Percentiles rank a stretch among this genome's conserved stretches.
phyloP scores from a whole-genome alignment of 2,888 invertebrate species.

The Brassicogethes aeneus region DNA sequence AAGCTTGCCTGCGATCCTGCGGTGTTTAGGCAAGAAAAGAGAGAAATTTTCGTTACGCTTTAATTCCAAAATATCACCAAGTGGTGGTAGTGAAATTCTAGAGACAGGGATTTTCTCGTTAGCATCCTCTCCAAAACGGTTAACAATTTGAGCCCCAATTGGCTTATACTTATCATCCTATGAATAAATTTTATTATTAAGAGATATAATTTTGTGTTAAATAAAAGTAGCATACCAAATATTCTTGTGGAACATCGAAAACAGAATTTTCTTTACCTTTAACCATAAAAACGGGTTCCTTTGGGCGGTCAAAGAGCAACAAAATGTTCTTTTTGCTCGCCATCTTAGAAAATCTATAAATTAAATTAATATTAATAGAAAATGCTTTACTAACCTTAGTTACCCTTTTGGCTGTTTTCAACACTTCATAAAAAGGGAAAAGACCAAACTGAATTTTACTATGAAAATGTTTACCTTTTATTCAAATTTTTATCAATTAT shows the following conservation, averaged over 20 bases:
- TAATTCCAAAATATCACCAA: constrained; percentile 49
- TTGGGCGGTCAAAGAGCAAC: constrained; percentile 63
- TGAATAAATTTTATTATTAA: constrained; percentile 1
- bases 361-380: too few species aligned
- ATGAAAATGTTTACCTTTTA: too few species aligned
- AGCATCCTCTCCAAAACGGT: constrained; percentile 50
- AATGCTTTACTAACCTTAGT: too few species aligned
- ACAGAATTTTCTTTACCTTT: constrained; percentile 56
- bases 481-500: too few species aligned
- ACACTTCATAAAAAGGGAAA: too few species aligned
- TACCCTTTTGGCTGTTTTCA: too few species aligned
- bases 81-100: constrained; percentile 46
- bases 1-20: constrained; percentile 59
- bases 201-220: background rate
- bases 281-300: constrained; percentile 66
- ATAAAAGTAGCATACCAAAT: constrained; percentile 47
- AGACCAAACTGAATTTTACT: too few species aligned
- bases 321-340: constrained; percentile 32
- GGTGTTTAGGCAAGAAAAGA: constrained; percentile 62
- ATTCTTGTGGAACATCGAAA: constrained; percentile 52
- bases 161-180: constrained; percentile 48
- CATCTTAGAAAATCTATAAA: too few species aligned
- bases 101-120: constrained; percentile 47
- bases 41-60: constrained; percentile 60
- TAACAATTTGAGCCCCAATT: constrained; percentile 50